These are phyloP conservation scores for Gambusia yucatana DNA, from an alignment of 2,797 vertebrate species.

Conservation along the genomic window DNA sequence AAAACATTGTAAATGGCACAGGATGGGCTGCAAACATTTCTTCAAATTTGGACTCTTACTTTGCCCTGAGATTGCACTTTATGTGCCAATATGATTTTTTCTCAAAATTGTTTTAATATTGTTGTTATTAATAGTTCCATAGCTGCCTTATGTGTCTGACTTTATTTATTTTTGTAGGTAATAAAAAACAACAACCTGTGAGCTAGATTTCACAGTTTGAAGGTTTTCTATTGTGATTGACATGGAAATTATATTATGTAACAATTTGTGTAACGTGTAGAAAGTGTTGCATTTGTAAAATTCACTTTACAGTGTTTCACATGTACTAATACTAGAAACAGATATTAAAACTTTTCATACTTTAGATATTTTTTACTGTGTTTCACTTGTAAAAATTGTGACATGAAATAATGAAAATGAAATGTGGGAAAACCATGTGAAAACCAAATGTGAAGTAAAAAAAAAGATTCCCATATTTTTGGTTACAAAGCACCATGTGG, in stretches of 20 bases:
- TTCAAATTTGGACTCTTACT: not conserved
- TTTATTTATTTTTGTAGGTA: not conserved
- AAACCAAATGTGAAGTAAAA: not conserved
- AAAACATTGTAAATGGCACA: slow-evolving; percentile 2
- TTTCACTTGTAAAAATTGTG: not conserved
- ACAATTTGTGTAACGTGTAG: not conserved
- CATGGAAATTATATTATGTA: not conserved
- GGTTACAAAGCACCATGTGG: not conserved
- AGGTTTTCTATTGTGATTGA: not conserved
- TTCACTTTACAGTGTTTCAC: not conserved
- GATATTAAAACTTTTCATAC: not conserved
- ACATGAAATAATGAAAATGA: not conserved
- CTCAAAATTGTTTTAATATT: not conserved
- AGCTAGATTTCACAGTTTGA: not conserved
- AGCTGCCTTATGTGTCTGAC: no score
- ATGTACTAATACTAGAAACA: not conserved
- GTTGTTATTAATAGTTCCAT: not conserved
- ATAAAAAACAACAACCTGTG: not conserved
- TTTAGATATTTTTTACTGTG: not conserved
- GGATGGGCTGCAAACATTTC: not conserved
- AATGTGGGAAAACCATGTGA: not conserved
- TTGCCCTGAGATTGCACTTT: not conserved
- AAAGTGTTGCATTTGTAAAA: not conserved
- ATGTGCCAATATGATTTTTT: not conserved
- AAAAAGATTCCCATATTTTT: not conserved